A percentile compares a stretch with the other conserved stretches of the same genome.
Evolutionary conservation across 2,888 invertebrate genomes (phyloP).

Genomic region (Lasioglossum pauxillum): DNA sequence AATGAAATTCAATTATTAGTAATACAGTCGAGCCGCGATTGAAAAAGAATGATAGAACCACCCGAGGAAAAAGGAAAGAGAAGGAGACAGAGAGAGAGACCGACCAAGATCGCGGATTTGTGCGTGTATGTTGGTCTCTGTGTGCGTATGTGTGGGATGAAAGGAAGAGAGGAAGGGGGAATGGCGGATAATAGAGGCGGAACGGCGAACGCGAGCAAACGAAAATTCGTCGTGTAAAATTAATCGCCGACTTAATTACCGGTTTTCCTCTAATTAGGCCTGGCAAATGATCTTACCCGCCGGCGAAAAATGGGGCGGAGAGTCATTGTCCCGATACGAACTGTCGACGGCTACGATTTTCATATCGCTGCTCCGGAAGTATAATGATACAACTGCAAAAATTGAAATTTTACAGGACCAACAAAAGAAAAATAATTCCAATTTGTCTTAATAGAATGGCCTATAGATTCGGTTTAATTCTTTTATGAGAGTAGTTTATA

Average conservation of each 20-base stretch:
- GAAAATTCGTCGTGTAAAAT: slow-evolving; percentile 65
- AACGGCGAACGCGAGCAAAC: slow-evolving; percentile 19
- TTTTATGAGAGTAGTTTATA: too few relatives aligned
- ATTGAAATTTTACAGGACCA: too few relatives aligned
- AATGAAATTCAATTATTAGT: slow-evolving; percentile 73
- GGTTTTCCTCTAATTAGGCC: slow-evolving; percentile 56
- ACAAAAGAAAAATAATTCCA: too few relatives aligned
- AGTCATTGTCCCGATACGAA: slow-evolving; percentile 32
- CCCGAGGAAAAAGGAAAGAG: not conserved
- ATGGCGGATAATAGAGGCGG: slow-evolving; percentile 20
- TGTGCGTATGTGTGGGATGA: not conserved
- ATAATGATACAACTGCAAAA: too few relatives aligned
- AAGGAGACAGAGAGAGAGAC: not conserved
- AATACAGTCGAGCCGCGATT: slow-evolving; percentile 63
- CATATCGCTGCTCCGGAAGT: too few relatives aligned
- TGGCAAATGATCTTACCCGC: slow-evolving; percentile 36
- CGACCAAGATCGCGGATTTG: not conserved
- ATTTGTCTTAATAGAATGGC: too few relatives aligned
- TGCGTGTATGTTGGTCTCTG: not conserved
- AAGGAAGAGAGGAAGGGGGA: not conserved
- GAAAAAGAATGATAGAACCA: slow-evolving; percentile 54
- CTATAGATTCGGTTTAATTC: too few relatives aligned
- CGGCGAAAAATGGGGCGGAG: slow-evolving; percentile 21
- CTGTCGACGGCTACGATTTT: slow-evolving; percentile 14
- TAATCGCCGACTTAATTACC: slow-evolving; percentile 66